Conservation (phyloP, 2,888 invertebrate genomes). For the Latheticus oryzae region DNA sequence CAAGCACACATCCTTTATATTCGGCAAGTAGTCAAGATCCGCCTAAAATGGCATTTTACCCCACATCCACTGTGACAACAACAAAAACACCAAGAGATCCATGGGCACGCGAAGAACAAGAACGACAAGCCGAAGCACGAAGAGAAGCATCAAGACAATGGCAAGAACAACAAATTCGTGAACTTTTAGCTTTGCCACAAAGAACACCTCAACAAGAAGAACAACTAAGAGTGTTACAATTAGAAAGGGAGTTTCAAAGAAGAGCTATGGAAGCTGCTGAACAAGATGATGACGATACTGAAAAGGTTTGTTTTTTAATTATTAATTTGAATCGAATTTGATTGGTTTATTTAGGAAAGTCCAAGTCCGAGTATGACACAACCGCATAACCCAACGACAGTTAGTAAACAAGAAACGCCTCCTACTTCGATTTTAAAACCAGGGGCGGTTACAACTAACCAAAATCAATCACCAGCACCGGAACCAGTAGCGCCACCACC, state of each 20-base stretch:
- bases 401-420: conserved; percentile 58
- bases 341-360: conserved; percentile 57
- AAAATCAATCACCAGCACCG: conserved; percentile 49
- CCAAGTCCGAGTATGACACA: conserved; percentile 61
- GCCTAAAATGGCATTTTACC: conserved; percentile 79
- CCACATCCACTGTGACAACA: conserved; percentile 57
- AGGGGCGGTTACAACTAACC: conserved; percentile 62
- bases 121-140: conserved; percentile 78
- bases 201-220: conserved; percentile 87
- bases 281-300: conserved; percentile 77
- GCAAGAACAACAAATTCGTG: conserved; percentile 89
- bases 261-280: conserved; percentile 83
- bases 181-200: conserved; percentile 76
- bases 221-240: conserved; percentile 85
- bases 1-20: conserved; percentile 78
- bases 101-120: conserved; percentile 94
- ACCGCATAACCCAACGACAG: conserved; percentile 57
- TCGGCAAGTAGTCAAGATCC: conserved; percentile 81
- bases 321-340: too few species aligned
- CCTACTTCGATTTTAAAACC: conserved; percentile 64
- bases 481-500: conserved; percentile 74
- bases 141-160: conserved; percentile 80
- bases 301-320: conserved; percentile 66
- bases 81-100: conserved; percentile 74
- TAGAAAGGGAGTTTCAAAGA: conserved; percentile 95